Base-by-base conservation (phyloP, 2,113 vertebrate genomes). In the Gnathochromis pfefferi region DNA sequence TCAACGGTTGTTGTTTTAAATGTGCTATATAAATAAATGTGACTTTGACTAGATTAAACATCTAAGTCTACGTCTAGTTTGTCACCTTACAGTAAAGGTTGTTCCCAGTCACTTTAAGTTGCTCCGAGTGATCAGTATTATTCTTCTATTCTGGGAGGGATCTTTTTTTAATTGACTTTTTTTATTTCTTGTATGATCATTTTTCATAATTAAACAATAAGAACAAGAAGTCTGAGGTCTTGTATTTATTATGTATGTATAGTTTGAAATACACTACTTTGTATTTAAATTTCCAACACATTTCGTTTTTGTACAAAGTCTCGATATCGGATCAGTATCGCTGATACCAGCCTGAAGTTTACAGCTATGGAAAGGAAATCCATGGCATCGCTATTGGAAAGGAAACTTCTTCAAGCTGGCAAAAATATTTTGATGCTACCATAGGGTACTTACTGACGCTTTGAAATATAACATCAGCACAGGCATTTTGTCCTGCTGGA, bases 381-480 rank as follows among this genome's bases (percentile, higher is more conserved):
- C 1, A 5, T 60, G 57, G 8, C 28, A 33, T 33, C 57, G 0
- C 28, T 60, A 33, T 3, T 63, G 0, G 16, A 33, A 63, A 63
- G 58, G 28, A 19, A 33, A 19, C 16, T 1, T 60, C 28, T 33
- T 63, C 58, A 63, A 19, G 28, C 28, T 63, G 17, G 16, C 5
- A 33, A 11, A 60, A 63, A 33, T 63, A 33, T 33, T 60, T 13
- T 6, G 16, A 63, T 17, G 28, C 16, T 60, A 60, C 33, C 19
- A 9, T 5, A 3, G 6, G 28, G 23, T 17, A 88, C 91, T 91
- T 42, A 93, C 88, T 33, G 3, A 55, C 3, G 13, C 6, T 8
- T 9, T 1, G 0, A 4, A 94, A 4, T 1, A 93, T 3, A 80
- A 94, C 91, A 3, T 13, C 85, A 12, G 4, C 91, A 42, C 93